Base-by-base conservation (phyloP, 1,140 invertebrate species). In the Lineus longissimus region DNA sequence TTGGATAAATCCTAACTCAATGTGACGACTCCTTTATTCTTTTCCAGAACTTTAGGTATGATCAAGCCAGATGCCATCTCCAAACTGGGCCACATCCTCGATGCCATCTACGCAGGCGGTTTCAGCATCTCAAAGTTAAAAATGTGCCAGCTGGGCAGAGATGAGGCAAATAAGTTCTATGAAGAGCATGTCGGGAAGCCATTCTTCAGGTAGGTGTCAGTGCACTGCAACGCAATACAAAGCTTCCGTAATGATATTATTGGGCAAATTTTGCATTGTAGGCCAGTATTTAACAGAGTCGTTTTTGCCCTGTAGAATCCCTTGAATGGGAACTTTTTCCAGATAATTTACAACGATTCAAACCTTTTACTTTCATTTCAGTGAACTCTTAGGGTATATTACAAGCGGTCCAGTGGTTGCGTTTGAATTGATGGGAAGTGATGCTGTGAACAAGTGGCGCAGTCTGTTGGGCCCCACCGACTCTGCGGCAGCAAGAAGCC, bases 1-100 rank as follows among this genome's bases (percentile, higher is more conserved):
- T 36, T 15, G 15, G 15, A 36, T 15, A 4, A 4, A 15, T 15
- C 33, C 15, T 7, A 15, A 15, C 15, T 36, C 33, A 36, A 7
- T 7, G 15, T 7, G 33, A 36, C 15, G 33, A 7, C 33, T 7
- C 33, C 4, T 36, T 15, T 7, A 7, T 36, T 15, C 15, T 29
- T 57, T 66, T 69, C 55, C 67, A 85, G 91, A 71, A 89, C 90
- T n/a, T 89, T 90, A 82, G 86, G 85, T 9, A 81, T 93, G 64
- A 84, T 94, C 2, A 92, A 92, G 76, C 88, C 90, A 31, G 84
- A 89, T 68, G 84, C 86, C 25, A 80, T 88, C n/a, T 79, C 85
- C 17, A 87, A 87, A 74, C 84, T 88, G 67, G 91, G 91, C n/a
- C 86, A 88, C 71, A 89, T 94, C 63, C 68, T 94, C 1, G 86